Evolutionary conservation across 2,113 vertebrate genomes (phyloP).

Genomic region (Myrmecophaga tridactyla): DNA sequence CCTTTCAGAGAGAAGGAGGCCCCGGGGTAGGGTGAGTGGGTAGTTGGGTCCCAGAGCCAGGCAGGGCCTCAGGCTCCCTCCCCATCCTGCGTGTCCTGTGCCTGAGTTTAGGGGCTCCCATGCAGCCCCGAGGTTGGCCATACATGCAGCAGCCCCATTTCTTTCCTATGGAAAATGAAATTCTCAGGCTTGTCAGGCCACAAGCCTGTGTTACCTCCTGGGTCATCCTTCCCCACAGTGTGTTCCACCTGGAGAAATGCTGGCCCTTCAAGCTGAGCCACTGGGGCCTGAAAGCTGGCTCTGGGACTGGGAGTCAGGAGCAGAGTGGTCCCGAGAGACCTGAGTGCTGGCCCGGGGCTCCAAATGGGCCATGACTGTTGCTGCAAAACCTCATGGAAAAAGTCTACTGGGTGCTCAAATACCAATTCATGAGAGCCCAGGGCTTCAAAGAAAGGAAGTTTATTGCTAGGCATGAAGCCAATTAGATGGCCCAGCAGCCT

Average conservation of each 20-base stretch:
- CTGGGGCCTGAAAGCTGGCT: neutral
- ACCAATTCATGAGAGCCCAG: too few species aligned
- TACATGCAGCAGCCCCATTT: neutral
- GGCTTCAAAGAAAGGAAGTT: too few species aligned
- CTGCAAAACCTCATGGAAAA: accelerated
- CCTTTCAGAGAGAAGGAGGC: neutral
- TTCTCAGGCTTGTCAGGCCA: neutral
- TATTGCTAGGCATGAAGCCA: too few species aligned
- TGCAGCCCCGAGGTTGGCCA: neutral
- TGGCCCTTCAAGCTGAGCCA: neutral
- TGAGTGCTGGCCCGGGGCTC: neutral
- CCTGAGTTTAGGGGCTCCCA: neutral
- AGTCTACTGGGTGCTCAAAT: too few species aligned
- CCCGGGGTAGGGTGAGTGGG: neutral
- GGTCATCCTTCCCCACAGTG: neutral
- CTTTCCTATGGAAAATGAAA: too few species aligned
- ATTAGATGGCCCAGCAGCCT: too few species aligned
- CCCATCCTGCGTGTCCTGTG: neutral
- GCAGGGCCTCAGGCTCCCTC: too few species aligned
- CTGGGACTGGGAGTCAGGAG: too few species aligned
- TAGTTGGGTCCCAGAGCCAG: too few species aligned
- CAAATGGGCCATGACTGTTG: neutral
- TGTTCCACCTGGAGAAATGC: neutral
- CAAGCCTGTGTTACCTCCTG: neutral
- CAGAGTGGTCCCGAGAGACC: neutral